Percentiles rank a stretch among this genome's conserved stretches.
These are phyloP conservation scores for Thymelicus lineola DNA, from an alignment of 2,888 invertebrate genomes.

Conservation along the genomic window DNA sequence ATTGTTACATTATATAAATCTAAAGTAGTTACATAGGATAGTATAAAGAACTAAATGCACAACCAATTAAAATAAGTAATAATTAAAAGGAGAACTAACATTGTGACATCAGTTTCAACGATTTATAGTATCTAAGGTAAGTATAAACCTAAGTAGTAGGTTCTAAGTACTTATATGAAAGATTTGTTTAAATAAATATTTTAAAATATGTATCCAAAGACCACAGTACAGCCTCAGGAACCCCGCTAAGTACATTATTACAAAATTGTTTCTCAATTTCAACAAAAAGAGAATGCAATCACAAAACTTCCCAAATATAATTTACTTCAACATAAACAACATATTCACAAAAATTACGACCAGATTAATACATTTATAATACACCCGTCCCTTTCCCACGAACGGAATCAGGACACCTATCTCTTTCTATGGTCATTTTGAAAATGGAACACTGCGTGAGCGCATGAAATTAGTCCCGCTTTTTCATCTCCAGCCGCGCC, in stretches of 20 bases:
- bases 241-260: constrained; percentile 25
- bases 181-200: not conserved
- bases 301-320: constrained; percentile 46
- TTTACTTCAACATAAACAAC: constrained; percentile 66
- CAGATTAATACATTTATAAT: constrained; percentile 82
- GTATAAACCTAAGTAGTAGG: no score
- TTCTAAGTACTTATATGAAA: no score
- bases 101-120: no score
- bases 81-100: no score
- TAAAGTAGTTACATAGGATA: no score
- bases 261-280: constrained; percentile 35
- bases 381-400: constrained; percentile 50
- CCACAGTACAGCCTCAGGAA: not conserved
- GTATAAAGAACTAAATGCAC: no score
- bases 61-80: no score
- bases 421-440: constrained; percentile 67
- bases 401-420: constrained; percentile 37
- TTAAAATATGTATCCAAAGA: not conserved
- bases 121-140: no score
- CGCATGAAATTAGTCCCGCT: constrained; percentile 81
- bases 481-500: constrained; percentile 77
- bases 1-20: no score
- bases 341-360: constrained; percentile 77
- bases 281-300: constrained; percentile 42
- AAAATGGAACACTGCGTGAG: constrained; percentile 76